These are phyloP conservation scores for Myotis vivesi DNA, from an alignment of 2,797 vertebrate genomes.

Conservation along the genomic window DNA sequence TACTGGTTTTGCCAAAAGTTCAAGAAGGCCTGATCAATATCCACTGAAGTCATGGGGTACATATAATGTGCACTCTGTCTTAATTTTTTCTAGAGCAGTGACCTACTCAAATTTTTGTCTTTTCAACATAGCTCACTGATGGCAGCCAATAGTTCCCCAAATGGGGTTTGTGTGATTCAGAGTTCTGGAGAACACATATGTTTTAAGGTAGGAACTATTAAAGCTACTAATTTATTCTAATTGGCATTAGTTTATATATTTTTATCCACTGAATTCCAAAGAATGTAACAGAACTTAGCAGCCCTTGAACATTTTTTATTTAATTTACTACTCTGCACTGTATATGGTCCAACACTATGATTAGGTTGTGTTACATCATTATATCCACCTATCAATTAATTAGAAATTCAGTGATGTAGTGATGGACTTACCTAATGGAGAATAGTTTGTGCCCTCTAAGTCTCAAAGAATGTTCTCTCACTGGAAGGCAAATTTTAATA, in stretches of 20 bases:
- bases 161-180: neutral
- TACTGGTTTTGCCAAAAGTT: neutral
- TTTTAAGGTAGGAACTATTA: neutral
- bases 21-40: neutral
- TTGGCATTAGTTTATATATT: neutral
- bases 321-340: neutral
- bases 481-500: conserved; percentile 1
- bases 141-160: neutral
- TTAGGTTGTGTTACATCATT: neutral
- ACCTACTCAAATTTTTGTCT: neutral
- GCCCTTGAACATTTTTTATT: neutral
- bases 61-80: neutral
- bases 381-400: neutral
- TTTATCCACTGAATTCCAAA: conserved; percentile 3
- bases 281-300: neutral
- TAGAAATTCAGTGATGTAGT: neutral
- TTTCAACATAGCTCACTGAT: conserved; percentile 9
- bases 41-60: neutral
- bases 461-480: conserved; percentile 4
- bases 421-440: neutral
- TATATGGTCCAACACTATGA: neutral
- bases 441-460: neutral
- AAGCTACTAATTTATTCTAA: conserved; percentile 1
- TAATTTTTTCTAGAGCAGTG: conserved; percentile 1
- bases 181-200: neutral